Base-by-base conservation (phyloP, 2,797 vertebrate genomes). In the Cyprinodon diabolis region DNA sequence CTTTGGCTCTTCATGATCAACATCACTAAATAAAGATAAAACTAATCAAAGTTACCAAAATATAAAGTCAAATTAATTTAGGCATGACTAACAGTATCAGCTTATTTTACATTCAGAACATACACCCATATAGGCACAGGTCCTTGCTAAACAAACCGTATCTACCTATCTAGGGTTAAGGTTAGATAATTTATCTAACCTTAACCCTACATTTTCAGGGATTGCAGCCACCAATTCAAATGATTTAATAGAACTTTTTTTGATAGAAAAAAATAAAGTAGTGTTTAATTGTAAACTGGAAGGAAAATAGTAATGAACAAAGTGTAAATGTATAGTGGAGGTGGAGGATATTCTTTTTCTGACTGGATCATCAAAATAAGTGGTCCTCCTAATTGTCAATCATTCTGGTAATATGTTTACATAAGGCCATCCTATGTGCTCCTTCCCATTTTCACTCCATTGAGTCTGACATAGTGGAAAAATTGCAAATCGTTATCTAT, bases 41-140 rank as follows among this genome's bases (percentile, higher is more conserved):
- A 47, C 35, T 63, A 60, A 67, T 52, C 52, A 25, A 11, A 37
- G 43, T n/a, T 37, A 52, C 63, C 7, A 66, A 10, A 56, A 21
- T 55, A 66, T 48, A 4, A 23, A 5, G 6, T 11, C 51, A 73
- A 15, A 11, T 47, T 21, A 54, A 65, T 74, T 47, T 37, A 65
- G 68, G 15, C 17, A 54, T 48, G 49, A 63, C 47, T 75, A 66
- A 48, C 72, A 49, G 45, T 67, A 68, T n/a, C 57, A 17, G 45
- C 63, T 55, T 35, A 19, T 40, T 17, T 54, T 62, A 62, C 57
- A 23, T 60, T 17, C 58, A 62, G 35, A 35, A 35, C 57, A 58
- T 30, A 58, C 7, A 58, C 15, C 15, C 57, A 25, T 30, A 12
- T 4, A 15, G 7, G 30, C 13, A 37, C 30, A 40, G 10, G 35